Evolutionary conservation across 2,113 vertebrate genomes (phyloP), one percentile per base, ranked within the genome.

Genomic region (Chaetorhynchus papuensis): DNA sequence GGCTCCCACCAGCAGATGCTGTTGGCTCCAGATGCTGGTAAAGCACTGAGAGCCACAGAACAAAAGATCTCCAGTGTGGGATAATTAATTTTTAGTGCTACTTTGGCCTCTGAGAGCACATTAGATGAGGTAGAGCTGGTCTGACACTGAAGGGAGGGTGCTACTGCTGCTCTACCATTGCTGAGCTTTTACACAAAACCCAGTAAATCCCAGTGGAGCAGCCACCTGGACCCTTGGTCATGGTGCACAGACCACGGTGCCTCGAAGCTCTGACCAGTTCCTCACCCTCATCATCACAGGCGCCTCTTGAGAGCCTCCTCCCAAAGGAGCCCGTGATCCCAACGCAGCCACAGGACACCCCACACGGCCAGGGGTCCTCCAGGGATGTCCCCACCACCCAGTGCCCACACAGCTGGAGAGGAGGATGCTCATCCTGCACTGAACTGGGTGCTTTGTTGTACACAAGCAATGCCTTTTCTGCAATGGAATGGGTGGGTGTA

Each of bases 401-500:
- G 31, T 16, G 42, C 65, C 23, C 21, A 2, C 76, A 14, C 23
- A 50, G 83, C 52, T 10, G 1, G 33, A 56, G 22, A 52, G 75
- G 42, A 1, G 1, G n/a, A 28, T 50, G 54, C 14, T 79, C 69
- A 72, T 60, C 21, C 61, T 27, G 37, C 57, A 54, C 53, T 27
- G 39, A 79, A 27, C 39, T 24, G 35, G 57, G 63, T 33, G 31
- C 12, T 35, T 61, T 61, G 81, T 2, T 61, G 45, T 45, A 91
- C 69, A 95, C 69, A 75, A 78, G 64, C 72, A 60, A 60, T 49
- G 52, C 63, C 44, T 52, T 66, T 31, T n/a, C 61, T 85, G 45
- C 42, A 87, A 93, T 76, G 37, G 72, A 87, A 82, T 57, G 93
- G 83, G 89, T 75, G 91, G 80, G 69, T 76, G 95, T 50, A 85